These are phyloP conservation scores for Alaudala cheleensis DNA, from an alignment of 2,113 vertebrate species.

Conservation along the genomic window DNA sequence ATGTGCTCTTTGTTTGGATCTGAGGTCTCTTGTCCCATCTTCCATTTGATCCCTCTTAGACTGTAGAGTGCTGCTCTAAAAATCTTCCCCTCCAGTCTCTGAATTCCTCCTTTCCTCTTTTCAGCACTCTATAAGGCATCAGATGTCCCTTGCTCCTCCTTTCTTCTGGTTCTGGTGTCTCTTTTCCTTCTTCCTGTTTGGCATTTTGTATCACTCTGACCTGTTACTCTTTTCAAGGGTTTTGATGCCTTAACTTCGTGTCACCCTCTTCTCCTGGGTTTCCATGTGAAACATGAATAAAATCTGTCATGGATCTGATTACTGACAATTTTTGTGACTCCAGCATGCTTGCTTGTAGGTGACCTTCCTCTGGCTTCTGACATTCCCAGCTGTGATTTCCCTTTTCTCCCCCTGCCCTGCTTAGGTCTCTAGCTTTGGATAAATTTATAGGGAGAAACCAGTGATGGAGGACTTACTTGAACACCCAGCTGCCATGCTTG, in stretches of 20 bases:
- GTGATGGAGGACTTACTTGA: not conserved
- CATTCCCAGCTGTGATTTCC: not conserved
- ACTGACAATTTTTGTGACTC: not conserved
- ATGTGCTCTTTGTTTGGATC: not conserved
- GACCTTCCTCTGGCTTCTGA: not conserved
- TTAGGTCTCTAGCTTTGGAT: not conserved
- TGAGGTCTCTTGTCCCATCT: not conserved
- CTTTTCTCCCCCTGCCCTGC: not conserved
- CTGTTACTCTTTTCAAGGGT: not conserved
- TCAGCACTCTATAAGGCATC: accelerated
- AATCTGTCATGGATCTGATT: not conserved
- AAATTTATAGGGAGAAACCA: not conserved
- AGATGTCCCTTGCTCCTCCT: not conserved
- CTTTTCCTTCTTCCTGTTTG: not conserved
- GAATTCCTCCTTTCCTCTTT: not conserved
- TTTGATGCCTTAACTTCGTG: not conserved
- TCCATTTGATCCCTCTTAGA: not conserved
- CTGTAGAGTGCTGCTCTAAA: not conserved
- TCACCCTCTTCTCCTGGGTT: not conserved
- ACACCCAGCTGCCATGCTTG: not conserved
- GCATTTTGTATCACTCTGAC: not conserved
- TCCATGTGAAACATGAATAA: not conserved
- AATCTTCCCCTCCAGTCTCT: not conserved
- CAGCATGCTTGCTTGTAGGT: not conserved
- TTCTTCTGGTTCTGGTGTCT: not conserved